Evolutionary conservation across 2,888 invertebrate species (phyloP).

Genomic region (Sericinus montela): DNA sequence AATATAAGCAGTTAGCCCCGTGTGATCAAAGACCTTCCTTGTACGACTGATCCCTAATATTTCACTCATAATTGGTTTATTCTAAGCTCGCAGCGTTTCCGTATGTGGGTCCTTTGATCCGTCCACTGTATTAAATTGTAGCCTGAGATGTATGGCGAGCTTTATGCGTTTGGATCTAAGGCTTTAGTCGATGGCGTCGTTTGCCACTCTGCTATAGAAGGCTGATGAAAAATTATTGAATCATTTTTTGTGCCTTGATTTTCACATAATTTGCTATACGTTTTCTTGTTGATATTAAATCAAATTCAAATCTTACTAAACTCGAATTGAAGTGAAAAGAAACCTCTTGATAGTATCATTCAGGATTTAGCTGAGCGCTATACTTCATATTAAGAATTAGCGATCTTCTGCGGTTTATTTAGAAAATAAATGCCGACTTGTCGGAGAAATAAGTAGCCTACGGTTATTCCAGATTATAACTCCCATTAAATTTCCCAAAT

Average conservation of each 20-base stretch:
- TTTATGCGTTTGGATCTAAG: conserved; percentile 67
- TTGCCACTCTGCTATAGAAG: conserved; percentile 37
- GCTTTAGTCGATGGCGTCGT: conserved; percentile 60
- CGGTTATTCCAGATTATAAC: too few relatives aligned
- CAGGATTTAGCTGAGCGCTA: too few relatives aligned
- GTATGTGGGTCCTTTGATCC: conserved; percentile 75
- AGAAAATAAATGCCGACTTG: too few relatives aligned
- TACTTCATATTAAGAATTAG: too few relatives aligned
- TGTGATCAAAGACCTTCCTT: conserved; percentile 72
- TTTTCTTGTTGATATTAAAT: too few relatives aligned
- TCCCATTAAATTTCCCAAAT: too few relatives aligned
- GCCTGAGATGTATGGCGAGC: conserved; percentile 64
- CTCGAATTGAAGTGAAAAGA: too few relatives aligned
- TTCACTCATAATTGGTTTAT: conserved; percentile 80
- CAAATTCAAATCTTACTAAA: too few relatives aligned
- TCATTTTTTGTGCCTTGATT: neutral
- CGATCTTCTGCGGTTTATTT: too few relatives aligned
- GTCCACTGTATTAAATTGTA: conserved; percentile 72
- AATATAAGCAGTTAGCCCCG: conserved; percentile 58
- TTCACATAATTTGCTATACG: neutral
- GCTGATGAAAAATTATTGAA: conserved; percentile 18
- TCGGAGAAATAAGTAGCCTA: too few relatives aligned
- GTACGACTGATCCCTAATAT: conserved; percentile 75
- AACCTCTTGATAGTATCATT: too few relatives aligned
- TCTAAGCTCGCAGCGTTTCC: conserved; percentile 73